Evolutionary conservation across 37 sponge, comb jelly and placozoan species (phyloP).

Genomic region (Mnemiopsis leidyi): DNA sequence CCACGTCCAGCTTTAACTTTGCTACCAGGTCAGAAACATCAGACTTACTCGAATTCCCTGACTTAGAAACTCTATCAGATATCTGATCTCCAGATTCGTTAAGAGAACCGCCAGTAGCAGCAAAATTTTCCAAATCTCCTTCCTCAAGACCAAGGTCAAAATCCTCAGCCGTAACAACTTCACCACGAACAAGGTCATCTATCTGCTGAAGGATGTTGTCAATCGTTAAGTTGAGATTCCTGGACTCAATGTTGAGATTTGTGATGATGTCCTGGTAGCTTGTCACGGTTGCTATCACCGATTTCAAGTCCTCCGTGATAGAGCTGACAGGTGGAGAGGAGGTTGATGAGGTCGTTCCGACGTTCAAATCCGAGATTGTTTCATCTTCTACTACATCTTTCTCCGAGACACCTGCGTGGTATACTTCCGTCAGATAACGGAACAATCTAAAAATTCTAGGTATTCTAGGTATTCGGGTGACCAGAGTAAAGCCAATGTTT

Average conservation of each 20-base stretch:
- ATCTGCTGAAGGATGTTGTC: not conserved
- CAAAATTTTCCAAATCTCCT: not conserved
- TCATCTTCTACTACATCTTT: not conserved
- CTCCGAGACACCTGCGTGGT: not conserved
- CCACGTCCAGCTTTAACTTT: not conserved
- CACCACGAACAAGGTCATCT: not conserved
- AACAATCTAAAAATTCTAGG: too few species aligned
- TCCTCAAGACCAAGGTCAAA: not conserved
- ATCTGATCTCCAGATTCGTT: too few species aligned
- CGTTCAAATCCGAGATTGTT: not conserved
- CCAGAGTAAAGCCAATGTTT: too few species aligned
- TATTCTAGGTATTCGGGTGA: too few species aligned
- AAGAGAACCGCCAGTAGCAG: too few species aligned
- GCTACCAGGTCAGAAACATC: not conserved
- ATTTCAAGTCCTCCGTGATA: not conserved
- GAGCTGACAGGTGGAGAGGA: not conserved
- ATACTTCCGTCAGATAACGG: too few species aligned
- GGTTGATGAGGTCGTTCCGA: not conserved
- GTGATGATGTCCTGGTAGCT: not conserved
- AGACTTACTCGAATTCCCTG: too few species aligned
- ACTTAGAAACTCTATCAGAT: too few species aligned
- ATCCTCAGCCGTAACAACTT: not conserved
- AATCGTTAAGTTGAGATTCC: not conserved
- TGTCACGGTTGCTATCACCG: not conserved
- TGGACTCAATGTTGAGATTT: not conserved